Conservation (phyloP, 2,797 vertebrate species). For the Coreius guichenoti region DNA sequence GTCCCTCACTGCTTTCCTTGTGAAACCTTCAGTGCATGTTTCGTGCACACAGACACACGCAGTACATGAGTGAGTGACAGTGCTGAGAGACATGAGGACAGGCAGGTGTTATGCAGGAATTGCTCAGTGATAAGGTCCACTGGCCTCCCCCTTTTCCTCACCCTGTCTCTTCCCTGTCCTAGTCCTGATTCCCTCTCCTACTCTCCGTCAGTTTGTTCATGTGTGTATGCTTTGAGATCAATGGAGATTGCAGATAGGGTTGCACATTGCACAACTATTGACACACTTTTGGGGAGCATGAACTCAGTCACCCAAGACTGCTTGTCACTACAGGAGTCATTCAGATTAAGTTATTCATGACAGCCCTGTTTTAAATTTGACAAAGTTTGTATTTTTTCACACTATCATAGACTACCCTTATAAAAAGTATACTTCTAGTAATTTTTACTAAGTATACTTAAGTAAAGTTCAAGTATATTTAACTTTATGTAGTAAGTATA, state of each 20-base stretch:
- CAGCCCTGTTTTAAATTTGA: not conserved
- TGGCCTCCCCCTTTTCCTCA: not conserved
- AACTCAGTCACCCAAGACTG: conserved; percentile 31
- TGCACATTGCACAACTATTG: conserved; percentile 68
- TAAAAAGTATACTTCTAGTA: not conserved
- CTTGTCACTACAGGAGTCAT: not conserved
- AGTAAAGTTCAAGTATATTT: not conserved
- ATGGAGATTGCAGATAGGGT: conserved; percentile 62
- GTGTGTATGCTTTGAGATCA: conserved; percentile 50
- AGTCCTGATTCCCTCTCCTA: conserved; percentile 49
- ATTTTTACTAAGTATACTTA: not conserved
- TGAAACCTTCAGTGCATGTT: not conserved
- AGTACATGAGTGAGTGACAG: conserved; percentile 34
- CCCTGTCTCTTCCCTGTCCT: conserved; percentile 22
- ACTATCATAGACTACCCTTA: not conserved
- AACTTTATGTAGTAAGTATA: not conserved
- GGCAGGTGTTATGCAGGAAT: conserved; percentile 65
- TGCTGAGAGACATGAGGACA: conserved; percentile 60
- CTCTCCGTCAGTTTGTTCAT: conserved; percentile 42
- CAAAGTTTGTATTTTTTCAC: not conserved
- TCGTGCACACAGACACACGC: not conserved
- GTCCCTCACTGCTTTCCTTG: not conserved
- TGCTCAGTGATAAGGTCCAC: conserved; percentile 48
- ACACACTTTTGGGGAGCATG: conserved; percentile 55
- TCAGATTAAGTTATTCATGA: not conserved